A percentile compares a stretch with the other conserved stretches of the same genome.
Conservation (phyloP, 2,113 vertebrate genomes). For the Sinocyclocheilus grahami region DNA sequence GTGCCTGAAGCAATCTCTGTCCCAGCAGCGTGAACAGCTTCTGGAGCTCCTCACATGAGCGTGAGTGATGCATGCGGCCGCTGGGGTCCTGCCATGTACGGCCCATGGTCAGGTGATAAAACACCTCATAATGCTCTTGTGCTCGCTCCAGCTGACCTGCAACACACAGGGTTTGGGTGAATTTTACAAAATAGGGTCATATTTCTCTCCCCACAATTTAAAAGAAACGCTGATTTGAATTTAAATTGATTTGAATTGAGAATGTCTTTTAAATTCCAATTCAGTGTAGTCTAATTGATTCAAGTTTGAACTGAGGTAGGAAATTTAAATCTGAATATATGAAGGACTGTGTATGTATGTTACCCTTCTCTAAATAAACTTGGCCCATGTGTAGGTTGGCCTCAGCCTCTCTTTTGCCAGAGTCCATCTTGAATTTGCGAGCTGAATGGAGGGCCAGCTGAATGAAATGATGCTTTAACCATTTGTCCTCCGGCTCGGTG, state of each 20-base stretch:
- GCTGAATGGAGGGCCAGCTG: slow-evolving; percentile 76
- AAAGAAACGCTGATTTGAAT: neutral
- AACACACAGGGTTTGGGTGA: slow-evolving; percentile 57
- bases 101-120: slow-evolving; percentile 75
- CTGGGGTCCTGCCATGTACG: slow-evolving; percentile 76
- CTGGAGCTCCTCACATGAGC: slow-evolving; percentile 80
- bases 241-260: neutral
- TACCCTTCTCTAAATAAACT: slow-evolving; percentile 78
- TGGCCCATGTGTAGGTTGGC: slow-evolving; percentile 74
- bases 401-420: slow-evolving; percentile 78
- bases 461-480: slow-evolving; percentile 82
- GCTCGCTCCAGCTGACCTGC: slow-evolving; percentile 78
- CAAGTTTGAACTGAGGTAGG: neutral
- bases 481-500: slow-evolving; percentile 75
- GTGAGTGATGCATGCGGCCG: slow-evolving; percentile 68
- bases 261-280: neutral
- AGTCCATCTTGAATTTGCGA: slow-evolving; percentile 72
- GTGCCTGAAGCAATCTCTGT: slow-evolving; percentile 79
- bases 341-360: neutral
- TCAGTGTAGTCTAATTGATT: neutral
- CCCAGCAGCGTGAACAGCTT: slow-evolving; percentile 81
- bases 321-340: neutral
- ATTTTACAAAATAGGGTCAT: neutral
- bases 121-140: slow-evolving; percentile 79
- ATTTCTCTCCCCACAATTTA: neutral